These are phyloP conservation scores for Uropetala carovei DNA, from an alignment of 2,888 invertebrate genomes.

Conservation along the genomic window DNA sequence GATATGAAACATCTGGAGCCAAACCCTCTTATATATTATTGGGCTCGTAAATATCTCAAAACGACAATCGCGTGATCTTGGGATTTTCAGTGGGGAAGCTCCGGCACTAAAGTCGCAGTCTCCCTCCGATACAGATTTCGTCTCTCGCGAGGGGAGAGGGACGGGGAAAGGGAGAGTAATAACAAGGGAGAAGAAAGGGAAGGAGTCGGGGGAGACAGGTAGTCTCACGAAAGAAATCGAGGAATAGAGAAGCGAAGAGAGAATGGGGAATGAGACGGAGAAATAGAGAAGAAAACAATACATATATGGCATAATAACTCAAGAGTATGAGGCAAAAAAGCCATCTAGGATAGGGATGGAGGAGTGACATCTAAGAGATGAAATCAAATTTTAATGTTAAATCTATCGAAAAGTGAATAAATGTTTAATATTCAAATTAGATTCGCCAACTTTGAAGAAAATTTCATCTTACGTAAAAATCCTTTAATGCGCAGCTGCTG, in stretches of 20 bases:
- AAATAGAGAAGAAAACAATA: too few species aligned
- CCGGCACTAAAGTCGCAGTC: constrained; percentile 32
- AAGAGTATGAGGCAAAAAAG: too few species aligned
- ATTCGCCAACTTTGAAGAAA: too few species aligned
- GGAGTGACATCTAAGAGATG: too few species aligned
- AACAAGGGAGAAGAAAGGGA: neutral
- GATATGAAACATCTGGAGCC: constrained; percentile 62
- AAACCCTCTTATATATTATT: constrained; percentile 60
- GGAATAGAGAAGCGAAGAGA: neutral
- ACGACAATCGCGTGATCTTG: constrained; percentile 59
- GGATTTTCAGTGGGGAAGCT: constrained; percentile 55
- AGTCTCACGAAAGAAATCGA: neutral
- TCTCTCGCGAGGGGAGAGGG: neutral
- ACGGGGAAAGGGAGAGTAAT: neutral
- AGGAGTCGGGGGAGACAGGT: neutral
- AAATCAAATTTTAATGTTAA: too few species aligned
- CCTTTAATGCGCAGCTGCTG: too few species aligned
- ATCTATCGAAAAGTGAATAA: too few species aligned
- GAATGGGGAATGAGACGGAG: neutral
- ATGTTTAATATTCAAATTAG: too few species aligned
- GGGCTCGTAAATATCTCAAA: constrained; percentile 62
- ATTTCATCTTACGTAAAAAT: too few species aligned
- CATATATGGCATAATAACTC: too few species aligned
- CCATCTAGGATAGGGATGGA: too few species aligned
- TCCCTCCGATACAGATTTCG: constrained; percentile 36